Evolutionary conservation across 30 jellyfish, hydroid and myxozoan genomes (phyloP).

Genomic region (Turritopsis dohrnii): DNA sequence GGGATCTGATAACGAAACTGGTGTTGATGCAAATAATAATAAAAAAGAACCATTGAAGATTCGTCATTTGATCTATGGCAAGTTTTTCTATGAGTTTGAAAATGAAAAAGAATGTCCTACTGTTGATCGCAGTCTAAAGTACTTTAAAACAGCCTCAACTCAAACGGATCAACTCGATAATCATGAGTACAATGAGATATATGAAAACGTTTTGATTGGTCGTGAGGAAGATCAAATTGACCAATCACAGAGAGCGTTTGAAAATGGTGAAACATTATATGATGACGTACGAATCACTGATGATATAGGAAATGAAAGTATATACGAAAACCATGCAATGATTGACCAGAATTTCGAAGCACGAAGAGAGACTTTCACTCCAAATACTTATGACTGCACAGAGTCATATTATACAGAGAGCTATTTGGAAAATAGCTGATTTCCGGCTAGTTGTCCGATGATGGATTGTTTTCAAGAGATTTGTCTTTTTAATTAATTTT

Average conservation of each 20-base stretch:
- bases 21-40: not conserved
- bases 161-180: not conserved
- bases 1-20: not conserved
- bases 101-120: not conserved
- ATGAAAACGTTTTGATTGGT: not conserved
- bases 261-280: not conserved
- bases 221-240: not conserved
- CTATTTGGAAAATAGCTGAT: not conserved
- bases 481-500: too few species aligned
- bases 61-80: constrained; percentile 10
- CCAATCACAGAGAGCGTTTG: not conserved
- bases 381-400: not conserved
- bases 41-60: not conserved
- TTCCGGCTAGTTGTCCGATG: not conserved
- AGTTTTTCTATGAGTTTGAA: not conserved
- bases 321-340: too few species aligned
- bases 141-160: not conserved
- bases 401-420: not conserved
- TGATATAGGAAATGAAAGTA: too few species aligned
- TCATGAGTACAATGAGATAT: not conserved
- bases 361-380: not conserved
- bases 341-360: too few species aligned
- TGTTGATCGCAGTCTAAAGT: not conserved
- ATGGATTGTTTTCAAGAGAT: not conserved
- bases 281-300: not conserved